Evolutionary conservation across 1,140 invertebrate genomes (phyloP), one percentile per base, ranked within the genome.

Genomic region (Drosophila santomea): DNA sequence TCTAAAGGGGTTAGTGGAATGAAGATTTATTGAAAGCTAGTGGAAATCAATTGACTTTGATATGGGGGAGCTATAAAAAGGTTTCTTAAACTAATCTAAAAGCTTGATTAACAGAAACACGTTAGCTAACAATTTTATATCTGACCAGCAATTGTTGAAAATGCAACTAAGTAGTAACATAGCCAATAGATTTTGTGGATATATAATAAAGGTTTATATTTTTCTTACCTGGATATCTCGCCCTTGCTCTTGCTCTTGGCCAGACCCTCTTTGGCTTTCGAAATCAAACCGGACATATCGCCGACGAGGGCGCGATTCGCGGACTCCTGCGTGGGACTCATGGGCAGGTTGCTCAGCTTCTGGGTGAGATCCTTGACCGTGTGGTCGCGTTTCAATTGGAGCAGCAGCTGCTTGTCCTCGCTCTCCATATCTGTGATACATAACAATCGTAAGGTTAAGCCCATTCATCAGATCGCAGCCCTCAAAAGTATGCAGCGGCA

Each of bases 221-320:
- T 8, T 32, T 3, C 90, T 83, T 59, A 92, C 91, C 91, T 90
- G 54, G 91, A 92, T 62, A 92, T 91, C 74, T 92, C 92, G 25
- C 94, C 91, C 93, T 96, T 94, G 78, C 96, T 95, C 93, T 97
- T 96, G 48, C 96, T 97, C 93, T 97, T 97, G 12, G 96, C 96
- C 81, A 96, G 94, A 86, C 97, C 97, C 93, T 98, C 97, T 94
- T 98, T 98, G 56, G 97, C 97, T 93, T 98, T 98, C 56, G 96
- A 97, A 80, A 98, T 97, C 61, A 98, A 94, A 35, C 97, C 97
- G 67, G 96, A 96, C 94, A 97, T 96, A 79, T 98, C 97, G 14
- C 97, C 96, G 32, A 91, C 88, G 61, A 96, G 95, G 28, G 84
- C 66, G 58, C 95, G 75, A 80, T 92, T 93, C 25, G 57, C 75